A percentile compares a stretch with the other conserved stretches of the same genome.
Evolutionary conservation across 2,888 invertebrate genomes (phyloP).

Genomic region (Heliconius sara): DNA sequence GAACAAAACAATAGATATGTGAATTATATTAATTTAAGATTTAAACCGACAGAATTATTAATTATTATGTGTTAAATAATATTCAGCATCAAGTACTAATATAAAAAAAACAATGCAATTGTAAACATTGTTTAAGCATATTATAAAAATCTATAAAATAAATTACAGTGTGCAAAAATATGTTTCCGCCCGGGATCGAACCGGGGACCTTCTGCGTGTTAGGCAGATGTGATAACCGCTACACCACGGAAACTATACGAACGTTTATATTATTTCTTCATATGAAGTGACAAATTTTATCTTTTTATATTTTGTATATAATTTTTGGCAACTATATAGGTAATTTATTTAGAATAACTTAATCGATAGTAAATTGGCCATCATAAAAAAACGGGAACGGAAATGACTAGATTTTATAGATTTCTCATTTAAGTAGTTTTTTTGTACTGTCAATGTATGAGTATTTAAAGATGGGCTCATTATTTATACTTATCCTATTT

Average conservation of each 20-base stretch:
- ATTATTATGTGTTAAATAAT: neutral
- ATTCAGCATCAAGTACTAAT: no score
- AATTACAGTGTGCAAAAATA: neutral
- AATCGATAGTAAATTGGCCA: neutral
- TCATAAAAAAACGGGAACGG: neutral
- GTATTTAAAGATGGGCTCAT: no score
- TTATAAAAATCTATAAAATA: neutral
- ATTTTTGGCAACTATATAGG: neutral
- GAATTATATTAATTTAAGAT: neutral
- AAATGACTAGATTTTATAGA: no score
- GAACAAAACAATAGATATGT: no score
- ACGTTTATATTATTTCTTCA: neutral
- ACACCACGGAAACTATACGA: slow-evolving; percentile 89
- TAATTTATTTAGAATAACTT: neutral
- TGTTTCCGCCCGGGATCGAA: slow-evolving; percentile 86
- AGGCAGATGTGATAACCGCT: slow-evolving; percentile 96
- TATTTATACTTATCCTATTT: no score
- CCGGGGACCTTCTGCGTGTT: slow-evolving; percentile 96
- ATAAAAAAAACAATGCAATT: no score
- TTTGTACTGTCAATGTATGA: no score
- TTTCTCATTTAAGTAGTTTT: no score
- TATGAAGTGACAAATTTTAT: neutral
- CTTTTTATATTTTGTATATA: neutral
- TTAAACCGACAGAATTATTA: neutral
- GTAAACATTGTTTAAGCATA: no score